A percentile compares a stretch with the other conserved stretches of the same genome.
Conservation (phyloP, 2,888 invertebrate genomes). For the Lithophane socia region DNA sequence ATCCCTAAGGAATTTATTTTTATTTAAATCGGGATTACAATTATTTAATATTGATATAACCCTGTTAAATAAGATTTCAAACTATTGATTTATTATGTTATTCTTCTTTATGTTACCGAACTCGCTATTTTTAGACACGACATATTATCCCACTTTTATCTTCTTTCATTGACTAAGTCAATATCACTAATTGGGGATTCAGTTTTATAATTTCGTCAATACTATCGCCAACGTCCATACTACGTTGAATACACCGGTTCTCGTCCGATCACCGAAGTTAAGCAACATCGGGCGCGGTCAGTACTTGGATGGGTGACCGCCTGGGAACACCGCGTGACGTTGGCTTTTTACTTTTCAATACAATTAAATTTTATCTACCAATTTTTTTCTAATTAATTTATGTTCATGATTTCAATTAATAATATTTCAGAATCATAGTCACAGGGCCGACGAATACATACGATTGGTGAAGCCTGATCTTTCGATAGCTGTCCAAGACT, state of each 20-base stretch:
- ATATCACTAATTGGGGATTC: not conserved
- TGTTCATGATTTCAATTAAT: not conserved
- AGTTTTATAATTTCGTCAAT: not conserved
- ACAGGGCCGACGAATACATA: conserved; percentile 98
- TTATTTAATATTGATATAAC: too few relatives aligned
- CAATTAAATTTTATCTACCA: not conserved
- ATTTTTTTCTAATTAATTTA: not conserved
- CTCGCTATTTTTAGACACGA: not conserved
- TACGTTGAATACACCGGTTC: conserved; percentile 83
- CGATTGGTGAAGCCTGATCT: conserved; percentile 95
- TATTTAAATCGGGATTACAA: too few relatives aligned
- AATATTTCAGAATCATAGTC: conserved; percentile 93
- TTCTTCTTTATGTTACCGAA: too few relatives aligned
- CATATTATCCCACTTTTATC: too few relatives aligned
- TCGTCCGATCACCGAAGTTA: conserved; percentile 63
- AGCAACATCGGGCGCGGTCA: conserved; percentile 84
- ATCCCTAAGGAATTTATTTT: too few relatives aligned
- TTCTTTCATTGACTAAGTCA: too few relatives aligned
- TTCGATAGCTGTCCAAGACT: conserved; percentile 96
- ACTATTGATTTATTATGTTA: too few relatives aligned
- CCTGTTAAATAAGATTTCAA: too few relatives aligned
- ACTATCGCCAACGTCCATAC: conserved; percentile 78
- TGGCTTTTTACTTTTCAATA: conserved; percentile 63
- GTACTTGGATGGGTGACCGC: conserved; percentile 85
- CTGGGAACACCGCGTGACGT: conserved; percentile 81